These are phyloP conservation scores for Chrysomela aeneicollis DNA, from an alignment of 2,888 invertebrate species.

Conservation along the genomic window DNA sequence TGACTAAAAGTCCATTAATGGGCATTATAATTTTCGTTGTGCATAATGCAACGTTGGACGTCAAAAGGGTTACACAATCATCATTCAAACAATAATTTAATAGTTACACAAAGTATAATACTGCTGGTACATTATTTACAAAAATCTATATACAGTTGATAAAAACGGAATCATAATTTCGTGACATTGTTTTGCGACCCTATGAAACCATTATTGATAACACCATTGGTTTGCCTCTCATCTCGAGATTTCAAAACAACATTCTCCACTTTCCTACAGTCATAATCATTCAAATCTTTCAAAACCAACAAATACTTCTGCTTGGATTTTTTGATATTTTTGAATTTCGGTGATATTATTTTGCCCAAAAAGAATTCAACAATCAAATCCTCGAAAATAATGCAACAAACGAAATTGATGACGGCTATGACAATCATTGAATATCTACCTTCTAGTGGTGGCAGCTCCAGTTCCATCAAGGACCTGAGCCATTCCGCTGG, in stretches of 20 bases:
- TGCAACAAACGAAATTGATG: conserved; percentile 64
- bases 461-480: conserved; percentile 73
- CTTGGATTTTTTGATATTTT: conserved; percentile 45
- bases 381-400: conserved; percentile 67
- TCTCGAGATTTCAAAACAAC: conserved; percentile 12
- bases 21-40: too few relatives aligned
- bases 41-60: too few relatives aligned
- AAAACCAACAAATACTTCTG: conserved; percentile 42
- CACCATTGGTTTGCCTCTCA: conserved; percentile 31
- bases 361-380: conserved; percentile 67
- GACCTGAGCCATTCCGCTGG: conserved; percentile 62
- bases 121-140: neutral
- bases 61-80: too few relatives aligned
- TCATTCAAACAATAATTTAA: too few relatives aligned
- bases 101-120: too few relatives aligned
- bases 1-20: too few relatives aligned
- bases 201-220: conserved; percentile 40
- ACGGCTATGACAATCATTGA: conserved; percentile 64
- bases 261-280: neutral
- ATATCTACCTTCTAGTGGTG: conserved; percentile 62
- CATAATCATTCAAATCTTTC: conserved; percentile 31
- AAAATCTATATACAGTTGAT: neutral
- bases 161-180: neutral
- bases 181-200: conserved; percentile 25
- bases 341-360: conserved; percentile 63